phyloP scores from a whole-genome alignment of 2,113 vertebrate genomes.

The Phrynosoma blainvillii region DNA sequence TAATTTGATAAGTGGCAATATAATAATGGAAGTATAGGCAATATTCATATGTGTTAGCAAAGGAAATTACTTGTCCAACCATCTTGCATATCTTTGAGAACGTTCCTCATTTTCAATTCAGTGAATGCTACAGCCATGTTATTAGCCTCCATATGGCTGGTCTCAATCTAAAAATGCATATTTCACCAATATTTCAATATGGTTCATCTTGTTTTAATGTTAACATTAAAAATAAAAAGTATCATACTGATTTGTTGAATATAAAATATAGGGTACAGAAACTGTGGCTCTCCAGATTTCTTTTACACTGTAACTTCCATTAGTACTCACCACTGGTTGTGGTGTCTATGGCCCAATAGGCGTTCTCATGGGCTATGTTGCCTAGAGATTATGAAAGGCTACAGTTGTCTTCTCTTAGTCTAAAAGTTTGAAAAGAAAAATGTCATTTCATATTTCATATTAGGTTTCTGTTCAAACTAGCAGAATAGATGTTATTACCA shows the following conservation, averaged over 20 bases:
- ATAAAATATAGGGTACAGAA: too few relatives aligned
- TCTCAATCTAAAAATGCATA: not conserved
- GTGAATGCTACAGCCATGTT: not conserved
- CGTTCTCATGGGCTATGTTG: too few relatives aligned
- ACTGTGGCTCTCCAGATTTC: too few relatives aligned
- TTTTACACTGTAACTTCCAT: not conserved
- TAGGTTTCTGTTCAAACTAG: too few relatives aligned
- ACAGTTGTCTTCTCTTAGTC: too few relatives aligned
- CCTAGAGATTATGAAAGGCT: not conserved
- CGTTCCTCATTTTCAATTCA: not conserved
- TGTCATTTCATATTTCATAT: too few relatives aligned
- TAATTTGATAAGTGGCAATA: slow-evolving; percentile 14
- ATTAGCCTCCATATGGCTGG: not conserved
- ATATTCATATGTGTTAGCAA: not conserved
- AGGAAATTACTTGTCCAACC: not conserved
- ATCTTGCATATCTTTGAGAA: not conserved
- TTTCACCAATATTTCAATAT: not conserved
- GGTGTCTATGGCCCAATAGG: not conserved
- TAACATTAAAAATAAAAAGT: too few relatives aligned
- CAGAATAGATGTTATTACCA: too few relatives aligned
- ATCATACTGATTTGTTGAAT: too few relatives aligned
- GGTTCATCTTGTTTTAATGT: too few relatives aligned
- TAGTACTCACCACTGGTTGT: not conserved
- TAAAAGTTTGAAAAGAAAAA: too few relatives aligned
- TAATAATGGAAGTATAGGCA: not conserved